Evolutionary conservation across 2,113 vertebrate species (phyloP).

Genomic region (Chrysemys picta): DNA sequence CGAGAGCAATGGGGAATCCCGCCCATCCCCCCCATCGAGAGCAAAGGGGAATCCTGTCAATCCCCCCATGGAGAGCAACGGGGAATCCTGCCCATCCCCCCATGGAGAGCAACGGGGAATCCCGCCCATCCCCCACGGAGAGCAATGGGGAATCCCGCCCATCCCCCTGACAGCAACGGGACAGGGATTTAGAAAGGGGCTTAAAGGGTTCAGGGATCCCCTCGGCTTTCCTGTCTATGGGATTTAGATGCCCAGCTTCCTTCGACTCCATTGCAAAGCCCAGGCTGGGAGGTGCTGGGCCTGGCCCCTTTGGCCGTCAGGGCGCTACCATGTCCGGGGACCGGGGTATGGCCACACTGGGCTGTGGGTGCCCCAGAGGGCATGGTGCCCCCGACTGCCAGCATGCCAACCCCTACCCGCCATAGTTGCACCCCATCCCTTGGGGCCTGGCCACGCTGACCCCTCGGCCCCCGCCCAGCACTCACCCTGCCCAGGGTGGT

Average conservation of each 20-base stretch:
- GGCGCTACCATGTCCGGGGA: background rate
- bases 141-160: background rate
- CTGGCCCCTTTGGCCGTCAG: background rate
- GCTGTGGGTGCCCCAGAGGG: background rate
- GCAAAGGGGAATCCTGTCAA: too few relatives aligned
- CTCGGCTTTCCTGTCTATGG: background rate
- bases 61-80: too few relatives aligned
- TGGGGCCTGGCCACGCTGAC: background rate
- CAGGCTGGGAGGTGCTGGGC: background rate
- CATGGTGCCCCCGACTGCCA: background rate
- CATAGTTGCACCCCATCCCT: background rate
- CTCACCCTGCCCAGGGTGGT: conserved; percentile 92
- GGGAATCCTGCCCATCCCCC: too few relatives aligned
- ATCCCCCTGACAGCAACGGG: background rate
- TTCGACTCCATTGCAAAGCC: background rate
- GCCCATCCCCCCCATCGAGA: too few relatives aligned
- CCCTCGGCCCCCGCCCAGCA: rapidly evolving
- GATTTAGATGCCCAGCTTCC: background rate
- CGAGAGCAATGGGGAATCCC: too few relatives aligned
- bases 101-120: background rate
- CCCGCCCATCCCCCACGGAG: background rate
- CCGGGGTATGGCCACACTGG: background rate
- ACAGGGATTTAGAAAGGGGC: background rate
- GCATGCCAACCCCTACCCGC: background rate
- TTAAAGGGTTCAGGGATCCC: background rate